Percentiles rank a stretch among this genome's conserved stretches.
Conservation (phyloP, 64 coral and sea anemone species). For the Montipora efflorescens region DNA sequence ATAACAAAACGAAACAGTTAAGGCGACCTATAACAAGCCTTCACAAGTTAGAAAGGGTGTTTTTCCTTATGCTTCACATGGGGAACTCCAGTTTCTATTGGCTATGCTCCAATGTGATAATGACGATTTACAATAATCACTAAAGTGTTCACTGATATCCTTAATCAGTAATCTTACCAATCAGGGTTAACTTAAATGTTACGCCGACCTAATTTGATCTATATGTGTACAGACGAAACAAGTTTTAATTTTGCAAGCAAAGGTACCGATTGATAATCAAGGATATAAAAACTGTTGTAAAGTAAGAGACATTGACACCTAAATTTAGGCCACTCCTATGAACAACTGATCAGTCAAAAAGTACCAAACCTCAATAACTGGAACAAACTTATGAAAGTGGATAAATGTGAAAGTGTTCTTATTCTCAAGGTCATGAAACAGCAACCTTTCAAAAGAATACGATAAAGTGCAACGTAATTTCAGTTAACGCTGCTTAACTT, state of each 20-base stretch:
- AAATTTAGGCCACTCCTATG: not conserved
- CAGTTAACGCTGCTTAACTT: not conserved
- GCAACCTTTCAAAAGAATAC: not conserved
- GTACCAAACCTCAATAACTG: not conserved
- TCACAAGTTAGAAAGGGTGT: constrained; percentile 16
- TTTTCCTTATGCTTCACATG: not conserved
- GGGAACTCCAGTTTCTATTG: not conserved
- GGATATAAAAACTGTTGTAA: constrained; percentile 9
- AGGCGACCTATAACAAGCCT: constrained; percentile 4
- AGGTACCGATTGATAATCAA: not conserved
- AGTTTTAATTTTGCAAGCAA: not conserved
- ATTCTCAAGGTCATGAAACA: not conserved
- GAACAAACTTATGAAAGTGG: not conserved
- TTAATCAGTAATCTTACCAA: not conserved
- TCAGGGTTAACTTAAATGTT: not conserved
- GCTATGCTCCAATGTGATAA: not conserved
- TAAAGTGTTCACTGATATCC: not conserved
- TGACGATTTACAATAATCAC: not conserved
- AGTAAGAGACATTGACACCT: constrained; percentile 10
- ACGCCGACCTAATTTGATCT: not conserved
- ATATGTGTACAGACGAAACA: not conserved
- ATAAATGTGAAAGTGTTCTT: not conserved
- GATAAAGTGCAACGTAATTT: not conserved
- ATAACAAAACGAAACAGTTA: not conserved
- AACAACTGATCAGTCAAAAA: constrained; percentile 1